Conservation (phyloP, 2,888 invertebrate genomes). For the Heteromurus nitidus region DNA sequence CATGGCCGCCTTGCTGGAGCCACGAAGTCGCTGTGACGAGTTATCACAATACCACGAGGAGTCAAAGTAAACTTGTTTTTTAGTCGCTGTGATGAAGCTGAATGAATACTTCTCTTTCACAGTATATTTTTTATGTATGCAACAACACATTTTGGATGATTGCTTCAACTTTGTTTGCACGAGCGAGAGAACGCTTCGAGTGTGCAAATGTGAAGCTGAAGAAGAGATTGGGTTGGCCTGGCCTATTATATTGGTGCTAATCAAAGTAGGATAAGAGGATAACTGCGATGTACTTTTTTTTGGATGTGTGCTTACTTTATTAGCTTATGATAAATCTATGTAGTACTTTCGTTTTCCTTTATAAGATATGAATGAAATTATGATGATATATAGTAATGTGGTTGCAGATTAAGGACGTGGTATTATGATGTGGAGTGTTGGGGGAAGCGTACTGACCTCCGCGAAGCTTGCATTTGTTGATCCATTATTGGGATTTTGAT, state of each 20-base stretch:
- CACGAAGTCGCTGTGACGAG: constrained; percentile 41
- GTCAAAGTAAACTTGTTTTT: neutral
- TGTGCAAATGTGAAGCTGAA: no score
- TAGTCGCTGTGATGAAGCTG: neutral
- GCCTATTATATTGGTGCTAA: neutral
- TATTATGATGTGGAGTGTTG: no score
- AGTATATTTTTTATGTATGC: neutral
- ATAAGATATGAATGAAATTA: no score
- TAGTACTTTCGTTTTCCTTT: no score
- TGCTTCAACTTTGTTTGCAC: neutral
- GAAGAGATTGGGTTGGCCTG: neutral
- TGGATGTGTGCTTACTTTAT: neutral
- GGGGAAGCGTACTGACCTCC: no score
- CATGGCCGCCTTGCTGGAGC: constrained; percentile 58
- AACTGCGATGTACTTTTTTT: neutral
- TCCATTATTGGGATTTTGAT: no score
- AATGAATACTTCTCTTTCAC: neutral
- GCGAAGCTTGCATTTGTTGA: no score
- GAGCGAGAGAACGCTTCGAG: no score
- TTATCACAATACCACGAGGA: constrained; percentile 1
- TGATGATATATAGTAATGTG: no score
- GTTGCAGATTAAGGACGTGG: no score
- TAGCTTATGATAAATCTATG: no score
- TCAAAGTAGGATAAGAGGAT: neutral
- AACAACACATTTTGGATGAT: neutral